Evolutionary conservation across 2,888 invertebrate genomes (phyloP).

Genomic region (Tribolium freemani): DNA sequence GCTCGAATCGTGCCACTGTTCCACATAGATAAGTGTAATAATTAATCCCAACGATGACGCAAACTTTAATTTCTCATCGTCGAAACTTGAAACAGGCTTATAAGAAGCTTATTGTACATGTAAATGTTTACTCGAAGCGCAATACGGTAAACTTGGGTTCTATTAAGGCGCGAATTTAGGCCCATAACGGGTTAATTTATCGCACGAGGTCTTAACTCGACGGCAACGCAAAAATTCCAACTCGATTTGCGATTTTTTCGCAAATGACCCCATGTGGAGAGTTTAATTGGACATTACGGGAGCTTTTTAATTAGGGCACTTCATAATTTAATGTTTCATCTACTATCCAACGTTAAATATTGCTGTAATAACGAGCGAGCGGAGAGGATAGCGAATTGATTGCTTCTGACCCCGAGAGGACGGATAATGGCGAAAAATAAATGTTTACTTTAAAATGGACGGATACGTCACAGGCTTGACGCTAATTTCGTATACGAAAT

Average conservation of each 20-base stretch:
- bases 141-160: slow-evolving; percentile 8
- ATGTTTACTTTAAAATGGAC: not conserved
- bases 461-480: not conserved
- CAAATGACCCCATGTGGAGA: too few species aligned
- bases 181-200: slow-evolving; percentile 15
- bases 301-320: not conserved
- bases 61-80: slow-evolving; percentile 9
- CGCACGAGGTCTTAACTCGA: not conserved
- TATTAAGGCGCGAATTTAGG: slow-evolving; percentile 8
- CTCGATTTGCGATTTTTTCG: too few species aligned
- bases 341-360: not conserved
- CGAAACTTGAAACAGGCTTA: slow-evolving; percentile 8
- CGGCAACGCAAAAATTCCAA: not conserved
- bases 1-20: not conserved
- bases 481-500: not conserved
- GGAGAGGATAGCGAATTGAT: not conserved
- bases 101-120: slow-evolving; percentile 29
- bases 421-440: not conserved
- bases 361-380: not conserved
- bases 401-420: not conserved
- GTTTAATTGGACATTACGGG: not conserved
- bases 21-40: slow-evolving; percentile 13
- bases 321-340: not conserved
- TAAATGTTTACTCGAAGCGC: slow-evolving; percentile 22
- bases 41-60: not conserved